Conservation (phyloP, 2,113 vertebrate species). For the Paracanthobrama guichenoti region DNA sequence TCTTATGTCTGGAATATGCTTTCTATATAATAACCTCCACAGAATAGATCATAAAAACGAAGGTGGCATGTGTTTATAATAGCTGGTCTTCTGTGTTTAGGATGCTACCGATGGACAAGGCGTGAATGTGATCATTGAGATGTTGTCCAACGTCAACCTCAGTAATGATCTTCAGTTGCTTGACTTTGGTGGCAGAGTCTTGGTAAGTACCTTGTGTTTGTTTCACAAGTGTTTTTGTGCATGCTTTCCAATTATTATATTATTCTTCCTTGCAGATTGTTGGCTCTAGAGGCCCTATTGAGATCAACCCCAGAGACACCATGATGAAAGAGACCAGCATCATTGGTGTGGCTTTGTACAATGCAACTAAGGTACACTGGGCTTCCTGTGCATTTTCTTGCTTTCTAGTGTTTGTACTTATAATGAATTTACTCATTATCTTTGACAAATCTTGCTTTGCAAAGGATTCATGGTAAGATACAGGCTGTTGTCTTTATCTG, state of each 20-base stretch:
- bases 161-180: slow-evolving; percentile 84
- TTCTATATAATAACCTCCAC: too few relatives aligned
- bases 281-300: slow-evolving; percentile 82
- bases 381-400: neutral
- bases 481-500: neutral
- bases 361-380: slow-evolving; percentile 77
- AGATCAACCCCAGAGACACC: slow-evolving; percentile 88
- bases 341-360: slow-evolving; percentile 76
- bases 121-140: slow-evolving; percentile 89
- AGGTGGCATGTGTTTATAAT: neutral
- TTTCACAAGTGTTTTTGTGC: neutral
- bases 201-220: slow-evolving; percentile 74
- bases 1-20: neutral
- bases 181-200: slow-evolving; percentile 77
- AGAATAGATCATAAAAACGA: neutral
- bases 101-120: slow-evolving; percentile 74
- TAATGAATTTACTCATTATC: neutral
- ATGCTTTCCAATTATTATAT: neutral
- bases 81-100: slow-evolving; percentile 64
- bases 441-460: neutral
- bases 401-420: neutral
- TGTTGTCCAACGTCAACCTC: slow-evolving; percentile 92
- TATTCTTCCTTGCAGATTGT: slow-evolving; percentile 75
- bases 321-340: slow-evolving; percentile 88
- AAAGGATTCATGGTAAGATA: neutral